A percentile compares a stretch with the other conserved stretches of the same genome.
Conservation (phyloP, 2,888 invertebrate genomes). For the Lapara coniferarum region DNA sequence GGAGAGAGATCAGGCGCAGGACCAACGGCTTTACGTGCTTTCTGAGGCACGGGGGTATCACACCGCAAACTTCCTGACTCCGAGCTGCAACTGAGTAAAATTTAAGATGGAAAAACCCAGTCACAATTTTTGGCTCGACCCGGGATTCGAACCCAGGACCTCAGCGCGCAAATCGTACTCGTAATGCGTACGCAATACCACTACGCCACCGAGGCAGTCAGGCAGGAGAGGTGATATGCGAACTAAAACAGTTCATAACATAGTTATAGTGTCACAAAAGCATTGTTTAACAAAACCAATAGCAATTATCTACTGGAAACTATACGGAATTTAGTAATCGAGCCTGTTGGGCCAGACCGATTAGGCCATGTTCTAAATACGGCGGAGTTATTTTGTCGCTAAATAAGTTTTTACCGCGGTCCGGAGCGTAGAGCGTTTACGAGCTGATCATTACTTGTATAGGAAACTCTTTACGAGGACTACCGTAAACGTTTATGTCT, state of each 20-base stretch:
- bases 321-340: constrained; percentile 7
- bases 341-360: constrained; percentile 16
- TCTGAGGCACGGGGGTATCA: too few species aligned
- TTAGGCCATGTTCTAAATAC: constrained; percentile 1
- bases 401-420: constrained; percentile 37
- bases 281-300: not conserved
- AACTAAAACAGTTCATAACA: not conserved
- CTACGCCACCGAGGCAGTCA: too few species aligned
- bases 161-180: too few species aligned
- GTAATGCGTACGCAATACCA: too few species aligned
- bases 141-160: too few species aligned
- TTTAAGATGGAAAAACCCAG: too few species aligned
- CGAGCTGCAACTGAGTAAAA: too few species aligned
- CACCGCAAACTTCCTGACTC: too few species aligned
- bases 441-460: constrained; percentile 45
- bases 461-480: constrained; percentile 49
- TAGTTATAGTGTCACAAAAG: not conserved
- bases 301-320: not conserved
- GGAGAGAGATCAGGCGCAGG: too few species aligned
- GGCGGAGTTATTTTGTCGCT: constrained; percentile 33
- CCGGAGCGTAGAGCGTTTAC: constrained; percentile 46
- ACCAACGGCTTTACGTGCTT: too few species aligned
- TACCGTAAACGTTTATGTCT: constrained; percentile 45
- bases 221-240: not conserved
- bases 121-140: too few species aligned